A percentile compares a stretch with the other conserved stretches of the same genome.
Conservation (phyloP, 2,888 invertebrate species). For the Idaea straminata region DNA sequence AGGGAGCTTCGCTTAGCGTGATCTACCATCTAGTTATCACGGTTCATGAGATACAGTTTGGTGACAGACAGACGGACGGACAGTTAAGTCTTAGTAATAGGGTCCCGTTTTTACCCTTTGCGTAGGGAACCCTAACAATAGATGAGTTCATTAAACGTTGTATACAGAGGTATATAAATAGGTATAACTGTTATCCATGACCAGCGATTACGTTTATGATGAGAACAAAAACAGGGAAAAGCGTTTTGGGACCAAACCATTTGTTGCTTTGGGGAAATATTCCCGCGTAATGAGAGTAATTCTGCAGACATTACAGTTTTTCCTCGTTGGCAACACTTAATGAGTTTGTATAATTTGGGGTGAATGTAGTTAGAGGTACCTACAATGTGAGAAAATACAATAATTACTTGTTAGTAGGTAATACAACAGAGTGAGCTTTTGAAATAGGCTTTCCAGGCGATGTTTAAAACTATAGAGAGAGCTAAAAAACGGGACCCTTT, state of each 20-base stretch:
- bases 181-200: constrained; percentile 9
- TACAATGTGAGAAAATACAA: too few species aligned
- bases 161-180: background rate
- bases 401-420: too few species aligned
- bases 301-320: background rate
- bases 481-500: too few species aligned
- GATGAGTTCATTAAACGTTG: background rate
- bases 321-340: background rate
- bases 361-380: too few species aligned
- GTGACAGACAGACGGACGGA: too few species aligned
- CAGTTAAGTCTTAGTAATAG: too few species aligned
- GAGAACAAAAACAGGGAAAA: constrained; percentile 18
- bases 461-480: too few species aligned
- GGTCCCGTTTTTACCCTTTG: background rate
- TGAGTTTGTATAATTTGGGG: background rate
- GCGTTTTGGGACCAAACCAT: constrained; percentile 2
- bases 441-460: too few species aligned
- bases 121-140: background rate
- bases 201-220: constrained; percentile 16
- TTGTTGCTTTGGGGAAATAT: constrained; percentile 1
- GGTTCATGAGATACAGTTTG: too few species aligned
- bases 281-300: constrained; percentile 1
- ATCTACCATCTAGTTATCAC: too few species aligned
- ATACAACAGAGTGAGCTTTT: too few species aligned
- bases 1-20: too few species aligned